Percentiles rank a stretch among this genome's conserved stretches.
Conservation (phyloP, 2,888 invertebrate species). For the Sthenelais limicola region DNA sequence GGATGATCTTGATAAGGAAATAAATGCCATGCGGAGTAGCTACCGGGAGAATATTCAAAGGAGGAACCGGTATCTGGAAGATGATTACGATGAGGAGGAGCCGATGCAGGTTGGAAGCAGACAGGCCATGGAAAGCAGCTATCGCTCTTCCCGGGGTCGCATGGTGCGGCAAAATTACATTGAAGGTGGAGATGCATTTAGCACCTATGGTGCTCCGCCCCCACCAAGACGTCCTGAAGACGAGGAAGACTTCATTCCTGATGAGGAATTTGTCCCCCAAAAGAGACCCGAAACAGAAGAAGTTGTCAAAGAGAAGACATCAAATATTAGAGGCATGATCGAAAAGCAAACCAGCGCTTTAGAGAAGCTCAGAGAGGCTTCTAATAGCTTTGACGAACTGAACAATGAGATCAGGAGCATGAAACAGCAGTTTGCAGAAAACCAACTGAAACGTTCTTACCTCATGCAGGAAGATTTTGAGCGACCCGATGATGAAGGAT, state of each 20-base stretch:
- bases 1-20: constrained; percentile 33
- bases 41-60: neutral
- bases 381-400: constrained; percentile 49
- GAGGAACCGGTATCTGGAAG: neutral
- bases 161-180: constrained; percentile 34
- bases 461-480: constrained; percentile 36
- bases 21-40: constrained; percentile 22
- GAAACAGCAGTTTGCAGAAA: constrained; percentile 47
- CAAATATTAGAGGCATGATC: constrained; percentile 45
- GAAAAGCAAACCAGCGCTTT: constrained; percentile 46
- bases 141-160: constrained; percentile 2
- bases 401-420: constrained; percentile 47
- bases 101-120: neutral
- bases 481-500: neutral
- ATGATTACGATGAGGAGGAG: constrained; percentile 26
- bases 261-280: constrained; percentile 42
- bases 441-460: constrained; percentile 39
- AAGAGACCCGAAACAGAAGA: constrained; percentile 47
- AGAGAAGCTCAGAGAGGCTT: constrained; percentile 45
- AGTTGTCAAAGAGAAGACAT: constrained; percentile 46
- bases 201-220: neutral
- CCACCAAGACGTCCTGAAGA: neutral
- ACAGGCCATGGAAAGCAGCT: neutral
- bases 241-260: constrained; percentile 18
- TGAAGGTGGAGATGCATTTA: constrained; percentile 6